Percentiles rank a stretch among this genome's conserved stretches.
phyloP scores from a whole-genome alignment of 30 jellyfish, hydroid and myxozoan genomes.

The Turritopsis rubra region DNA sequence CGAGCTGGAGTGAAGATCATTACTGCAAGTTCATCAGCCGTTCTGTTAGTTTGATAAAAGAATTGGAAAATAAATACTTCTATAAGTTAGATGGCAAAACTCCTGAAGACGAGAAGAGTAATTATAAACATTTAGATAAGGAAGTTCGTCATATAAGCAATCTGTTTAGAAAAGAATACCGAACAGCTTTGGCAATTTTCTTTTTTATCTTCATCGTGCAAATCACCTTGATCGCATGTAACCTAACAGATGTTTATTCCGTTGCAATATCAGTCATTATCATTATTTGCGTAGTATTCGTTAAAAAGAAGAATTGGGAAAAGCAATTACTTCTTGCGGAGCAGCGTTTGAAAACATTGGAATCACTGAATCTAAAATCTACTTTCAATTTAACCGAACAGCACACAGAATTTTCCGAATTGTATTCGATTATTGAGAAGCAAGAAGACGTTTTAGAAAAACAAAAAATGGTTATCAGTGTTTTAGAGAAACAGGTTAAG shows the following conservation, averaged over 20 bases:
- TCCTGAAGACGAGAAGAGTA: not conserved
- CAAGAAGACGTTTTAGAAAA: not conserved
- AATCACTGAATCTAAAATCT: too few relatives aligned
- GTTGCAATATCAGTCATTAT: not conserved
- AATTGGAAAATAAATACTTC: not conserved
- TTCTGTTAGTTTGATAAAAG: not conserved
- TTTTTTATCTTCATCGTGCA: not conserved
- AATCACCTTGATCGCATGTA: not conserved
- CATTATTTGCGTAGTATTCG: not conserved
- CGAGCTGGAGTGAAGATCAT: not conserved
- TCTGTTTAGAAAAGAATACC: not conserved
- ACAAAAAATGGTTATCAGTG: not conserved
- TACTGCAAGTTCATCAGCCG: not conserved
- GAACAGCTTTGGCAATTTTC: not conserved
- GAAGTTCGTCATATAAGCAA: not conserved
- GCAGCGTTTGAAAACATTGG: not conserved
- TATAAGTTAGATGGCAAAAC: not conserved
- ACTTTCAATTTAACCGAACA: not conserved
- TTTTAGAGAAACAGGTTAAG: not conserved
- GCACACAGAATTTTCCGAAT: conserved; percentile 4
- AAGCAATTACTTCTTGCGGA: not conserved
- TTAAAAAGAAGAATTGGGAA: not conserved
- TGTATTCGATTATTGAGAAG: not conserved
- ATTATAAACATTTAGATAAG: not conserved
- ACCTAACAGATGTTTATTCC: not conserved